Evolutionary conservation across 2,113 vertebrate species (phyloP), one percentile per base, ranked within the genome.

Genomic region (Menura novaehollandiae): DNA sequence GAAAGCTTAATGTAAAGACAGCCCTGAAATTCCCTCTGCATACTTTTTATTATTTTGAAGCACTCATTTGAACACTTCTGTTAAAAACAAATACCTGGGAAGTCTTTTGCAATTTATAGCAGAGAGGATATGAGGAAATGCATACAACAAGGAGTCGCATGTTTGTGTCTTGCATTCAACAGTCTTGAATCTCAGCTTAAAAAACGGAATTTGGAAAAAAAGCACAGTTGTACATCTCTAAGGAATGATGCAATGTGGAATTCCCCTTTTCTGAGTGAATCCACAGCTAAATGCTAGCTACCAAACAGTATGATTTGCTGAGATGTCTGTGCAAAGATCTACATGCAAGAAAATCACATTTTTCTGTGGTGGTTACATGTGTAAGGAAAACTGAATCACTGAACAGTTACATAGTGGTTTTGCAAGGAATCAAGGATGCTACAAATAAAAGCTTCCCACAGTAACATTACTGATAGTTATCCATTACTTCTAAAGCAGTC

Each of bases 191-290:
- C 32, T 27, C 56, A 69, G 41, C 37, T 72, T 35, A 60, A 76
- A 76, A 72, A 63, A 60, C 1, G 1, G 56, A 32, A 51, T 33
- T 23, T n/a, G 51, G 22, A 15, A 73, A 63, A 80, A 84, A 62
- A 8, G 13, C 53, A 62, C 30, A 79, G 79, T 81, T 11, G 32
- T 16, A 33, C 60, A 66, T 88, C 87, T 76, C 83, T 93, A 56
- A 88, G 49, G 35, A 90, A 85, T 89, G 81, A 94, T 51, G 89
- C 74, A 96, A 93, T 63, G 58, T 89, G 88, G 89, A 94, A 91
- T 95, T 96, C 93, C 91, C 93, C 85, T 92, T 32, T 53, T 56
- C 37, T 46, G 85, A 93, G n/a, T 35, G 46, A 85, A 89, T 55
- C 83, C 46, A 62, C 62, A 47, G 73, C 77, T 81, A 87, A 92